Percentiles rank a stretch among this genome's conserved stretches.
These are phyloP conservation scores for Caloenas nicobarica DNA, from an alignment of 2,113 vertebrate genomes.

Conservation along the genomic window DNA sequence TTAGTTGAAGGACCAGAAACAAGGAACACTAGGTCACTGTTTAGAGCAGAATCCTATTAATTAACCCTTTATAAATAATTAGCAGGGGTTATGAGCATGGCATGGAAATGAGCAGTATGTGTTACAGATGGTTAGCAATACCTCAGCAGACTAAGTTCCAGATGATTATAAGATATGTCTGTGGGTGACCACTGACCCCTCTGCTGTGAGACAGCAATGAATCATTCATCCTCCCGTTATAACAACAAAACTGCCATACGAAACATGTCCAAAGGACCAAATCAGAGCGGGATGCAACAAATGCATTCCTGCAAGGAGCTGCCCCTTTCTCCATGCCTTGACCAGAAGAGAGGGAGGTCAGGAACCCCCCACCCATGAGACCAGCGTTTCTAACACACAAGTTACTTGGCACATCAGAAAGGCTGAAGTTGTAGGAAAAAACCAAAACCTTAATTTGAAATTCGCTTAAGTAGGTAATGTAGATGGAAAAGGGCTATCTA, in stretches of 20 bases:
- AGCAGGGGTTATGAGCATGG: not conserved
- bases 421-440: not conserved
- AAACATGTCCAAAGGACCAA: not conserved
- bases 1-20: conserved; percentile 28
- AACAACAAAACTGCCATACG: not conserved
- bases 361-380: not conserved
- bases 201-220: not conserved
- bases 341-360: not conserved
- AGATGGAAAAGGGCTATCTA: not conserved
- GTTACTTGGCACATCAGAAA: not conserved
- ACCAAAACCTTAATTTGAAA: not conserved
- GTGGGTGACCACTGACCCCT: not conserved
- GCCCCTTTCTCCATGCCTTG: not conserved
- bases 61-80: conserved; percentile 65
- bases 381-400: not conserved
- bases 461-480: not conserved
- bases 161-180: conserved; percentile 15
- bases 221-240: not conserved
- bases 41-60: conserved; percentile 38
- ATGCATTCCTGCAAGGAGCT: not conserved
- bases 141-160: not conserved
- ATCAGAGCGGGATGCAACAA: not conserved
- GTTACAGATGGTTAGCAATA: conserved; percentile 18
- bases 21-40: conserved; percentile 28
- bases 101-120: not conserved